These are phyloP conservation scores for Exephanes ischioxanthus DNA, from an alignment of 2,888 invertebrate species.

Conservation along the genomic window DNA sequence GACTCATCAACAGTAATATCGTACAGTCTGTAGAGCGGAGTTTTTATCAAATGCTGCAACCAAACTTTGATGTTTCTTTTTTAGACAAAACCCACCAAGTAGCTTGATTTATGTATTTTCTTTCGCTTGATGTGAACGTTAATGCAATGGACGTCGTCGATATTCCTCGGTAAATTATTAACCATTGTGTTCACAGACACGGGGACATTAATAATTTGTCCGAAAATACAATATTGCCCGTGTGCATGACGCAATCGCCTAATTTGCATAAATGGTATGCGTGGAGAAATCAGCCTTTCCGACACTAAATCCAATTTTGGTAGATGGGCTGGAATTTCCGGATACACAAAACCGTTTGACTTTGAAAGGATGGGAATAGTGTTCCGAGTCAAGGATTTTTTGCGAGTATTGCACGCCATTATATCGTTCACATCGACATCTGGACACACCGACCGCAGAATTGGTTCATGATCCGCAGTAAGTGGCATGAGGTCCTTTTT, in stretches of 20 bases:
- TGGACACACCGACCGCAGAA: constrained; percentile 30
- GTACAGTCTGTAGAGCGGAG: constrained; percentile 43
- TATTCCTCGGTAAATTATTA: constrained; percentile 66
- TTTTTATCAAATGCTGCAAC: constrained; percentile 66
- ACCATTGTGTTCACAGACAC: constrained; percentile 73
- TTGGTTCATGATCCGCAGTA: background rate
- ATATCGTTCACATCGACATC: constrained; percentile 28
- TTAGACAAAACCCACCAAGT: constrained; percentile 69
- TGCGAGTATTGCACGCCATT: constrained; percentile 43
- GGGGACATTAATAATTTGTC: constrained; percentile 77
- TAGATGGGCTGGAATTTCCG: constrained; percentile 65
- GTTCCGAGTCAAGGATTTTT: constrained; percentile 29
- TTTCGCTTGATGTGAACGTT: constrained; percentile 69
- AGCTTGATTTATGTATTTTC: constrained; percentile 67
- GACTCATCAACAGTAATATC: too few species aligned
- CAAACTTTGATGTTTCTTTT: constrained; percentile 70
- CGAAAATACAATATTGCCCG: constrained; percentile 72
- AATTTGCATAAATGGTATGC: constrained; percentile 74
- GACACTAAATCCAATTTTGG: constrained; percentile 69
- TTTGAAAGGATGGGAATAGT: constrained; percentile 59
- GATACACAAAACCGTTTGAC: constrained; percentile 72
- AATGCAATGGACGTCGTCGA: constrained; percentile 74
- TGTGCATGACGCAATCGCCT: constrained; percentile 72
- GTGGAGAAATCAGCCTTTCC: constrained; percentile 74
- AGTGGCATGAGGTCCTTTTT: constrained; percentile 44